Percentiles rank a stretch among this genome's conserved stretches.
These are phyloP conservation scores for Neodontobutis hainanensis DNA, from an alignment of 2,113 vertebrate genomes.

Conservation along the genomic window DNA sequence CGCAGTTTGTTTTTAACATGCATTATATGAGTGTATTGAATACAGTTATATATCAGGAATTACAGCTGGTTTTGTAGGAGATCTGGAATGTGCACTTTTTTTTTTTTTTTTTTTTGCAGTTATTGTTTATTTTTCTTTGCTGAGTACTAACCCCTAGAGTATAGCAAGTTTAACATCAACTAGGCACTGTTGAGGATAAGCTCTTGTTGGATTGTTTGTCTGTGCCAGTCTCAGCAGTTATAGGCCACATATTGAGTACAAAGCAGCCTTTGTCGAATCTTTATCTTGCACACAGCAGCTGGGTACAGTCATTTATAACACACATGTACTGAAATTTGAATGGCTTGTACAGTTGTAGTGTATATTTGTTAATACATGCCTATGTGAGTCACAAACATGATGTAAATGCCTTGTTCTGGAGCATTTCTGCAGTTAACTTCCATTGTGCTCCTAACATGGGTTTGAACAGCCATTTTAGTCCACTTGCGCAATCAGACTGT, in stretches of 20 bases:
- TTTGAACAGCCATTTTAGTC: no score
- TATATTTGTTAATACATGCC: neutral
- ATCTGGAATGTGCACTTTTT: no score
- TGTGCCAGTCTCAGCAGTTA: conserved; percentile 23
- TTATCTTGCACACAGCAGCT: conserved; percentile 27
- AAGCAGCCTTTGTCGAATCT: conserved; percentile 7
- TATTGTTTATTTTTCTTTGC: neutral
- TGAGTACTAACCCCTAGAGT: neutral
- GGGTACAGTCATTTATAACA: conserved; percentile 19
- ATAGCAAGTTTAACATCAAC: neutral
- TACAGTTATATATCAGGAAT: no score
- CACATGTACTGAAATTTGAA: conserved; percentile 9
- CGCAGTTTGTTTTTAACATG: no score
- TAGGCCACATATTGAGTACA: conserved; percentile 27
- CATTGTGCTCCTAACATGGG: no score
- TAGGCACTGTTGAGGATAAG: conserved; percentile 3
- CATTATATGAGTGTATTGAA: no score
- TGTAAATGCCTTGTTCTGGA: no score
- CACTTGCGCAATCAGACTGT: no score
- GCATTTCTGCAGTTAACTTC: no score
- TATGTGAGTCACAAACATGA: no score
- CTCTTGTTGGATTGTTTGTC: neutral
- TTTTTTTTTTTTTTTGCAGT: no score
- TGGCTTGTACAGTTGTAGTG: conserved; percentile 3
- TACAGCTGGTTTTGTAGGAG: no score